Evolutionary conservation across 2,113 vertebrate species (phyloP).

Genomic region (Grammomys surdaster): DNA sequence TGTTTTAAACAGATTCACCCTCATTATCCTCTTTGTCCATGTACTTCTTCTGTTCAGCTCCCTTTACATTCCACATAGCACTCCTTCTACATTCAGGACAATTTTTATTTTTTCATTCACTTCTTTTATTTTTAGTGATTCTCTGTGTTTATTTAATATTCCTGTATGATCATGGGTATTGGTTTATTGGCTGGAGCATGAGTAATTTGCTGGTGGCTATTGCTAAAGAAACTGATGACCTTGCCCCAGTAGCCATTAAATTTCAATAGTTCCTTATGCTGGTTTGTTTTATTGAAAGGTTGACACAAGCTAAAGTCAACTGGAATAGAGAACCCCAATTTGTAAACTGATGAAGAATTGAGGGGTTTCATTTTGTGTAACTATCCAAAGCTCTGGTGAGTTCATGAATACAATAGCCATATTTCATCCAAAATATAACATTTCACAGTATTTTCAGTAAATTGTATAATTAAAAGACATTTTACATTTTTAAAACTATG

Average conservation of each 20-base stretch:
- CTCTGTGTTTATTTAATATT: neutral
- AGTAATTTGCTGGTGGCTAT: neutral
- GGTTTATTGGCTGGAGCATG: neutral
- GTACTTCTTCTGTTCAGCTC: neutral
- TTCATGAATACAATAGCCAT: neutral
- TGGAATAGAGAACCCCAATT: neutral
- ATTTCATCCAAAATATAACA: neutral
- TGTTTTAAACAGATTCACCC: neutral
- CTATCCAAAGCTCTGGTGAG: neutral
- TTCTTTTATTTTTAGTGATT: neutral
- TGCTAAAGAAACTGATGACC: neutral
- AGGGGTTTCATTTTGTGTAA: neutral
- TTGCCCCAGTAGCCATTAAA: neutral
- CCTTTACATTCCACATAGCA: neutral
- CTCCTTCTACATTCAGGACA: too few species aligned
- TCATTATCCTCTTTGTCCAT: neutral
- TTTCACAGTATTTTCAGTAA: neutral
- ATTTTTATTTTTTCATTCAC: neutral
- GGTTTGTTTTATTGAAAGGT: neutral
- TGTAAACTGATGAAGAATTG: neutral
- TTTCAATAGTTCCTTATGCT: neutral
- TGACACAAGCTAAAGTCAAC: neutral
- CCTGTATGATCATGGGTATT: neutral
- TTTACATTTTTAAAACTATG: slow-evolving; percentile 9
- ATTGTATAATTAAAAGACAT: neutral